Evolutionary conservation across 1,140 invertebrate species (phyloP).

Genomic region (Araneus ventricosus): DNA sequence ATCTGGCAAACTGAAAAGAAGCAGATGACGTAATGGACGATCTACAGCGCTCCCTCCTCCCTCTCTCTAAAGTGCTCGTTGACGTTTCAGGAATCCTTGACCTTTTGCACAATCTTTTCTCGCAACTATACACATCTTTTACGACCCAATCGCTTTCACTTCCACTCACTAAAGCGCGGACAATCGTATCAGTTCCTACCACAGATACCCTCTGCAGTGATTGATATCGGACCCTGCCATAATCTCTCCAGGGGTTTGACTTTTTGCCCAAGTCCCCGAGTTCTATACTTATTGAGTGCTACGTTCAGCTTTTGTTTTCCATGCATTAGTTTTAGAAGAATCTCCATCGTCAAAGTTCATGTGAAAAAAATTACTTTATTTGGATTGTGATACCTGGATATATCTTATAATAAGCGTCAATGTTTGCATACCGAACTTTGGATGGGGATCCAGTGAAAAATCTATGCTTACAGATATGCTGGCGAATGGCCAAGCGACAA

Average conservation of each 20-base stretch:
- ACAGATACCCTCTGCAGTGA: neutral
- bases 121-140: slow-evolving; percentile 16
- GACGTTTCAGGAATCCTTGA: slow-evolving; percentile 28
- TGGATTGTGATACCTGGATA: neutral
- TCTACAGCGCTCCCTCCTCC: neutral
- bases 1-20: neutral
- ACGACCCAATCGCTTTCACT: neutral
- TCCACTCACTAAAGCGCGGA: neutral
- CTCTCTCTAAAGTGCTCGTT: slow-evolving; percentile 1
- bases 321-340: neutral
- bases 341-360: neutral
- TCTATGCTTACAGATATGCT: neutral
- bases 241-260: too few relatives aligned
- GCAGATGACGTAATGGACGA: neutral
- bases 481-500: slow-evolving; percentile 17
- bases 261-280: neutral
- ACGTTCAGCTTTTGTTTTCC: neutral
- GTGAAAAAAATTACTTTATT: neutral
- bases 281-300: neutral
- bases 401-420: neutral
- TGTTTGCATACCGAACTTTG: neutral
- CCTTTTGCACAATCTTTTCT: slow-evolving; percentile 9
- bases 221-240: neutral
- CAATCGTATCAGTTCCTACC: neutral
- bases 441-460: neutral